Evolutionary conservation across 37 sponge, comb jelly and placozoan genomes (phyloP), one percentile per base, ranked within the genome.

Genomic region (Chondrilla cf. caribensis): DNA sequence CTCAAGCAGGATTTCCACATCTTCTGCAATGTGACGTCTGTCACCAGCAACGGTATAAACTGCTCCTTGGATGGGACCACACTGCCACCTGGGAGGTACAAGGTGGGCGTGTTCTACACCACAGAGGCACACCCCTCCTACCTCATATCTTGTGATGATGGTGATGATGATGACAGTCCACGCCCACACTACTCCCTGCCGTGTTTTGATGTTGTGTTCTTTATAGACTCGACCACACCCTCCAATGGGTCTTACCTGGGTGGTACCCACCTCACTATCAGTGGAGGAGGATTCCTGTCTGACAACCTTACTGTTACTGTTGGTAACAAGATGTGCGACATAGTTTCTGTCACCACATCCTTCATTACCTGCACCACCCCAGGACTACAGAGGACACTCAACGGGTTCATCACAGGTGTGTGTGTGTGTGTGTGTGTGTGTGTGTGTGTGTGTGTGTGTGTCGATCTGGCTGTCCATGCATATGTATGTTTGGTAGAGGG

Each of bases 251-350:
- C 95, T 6, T 79, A 82, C 0, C 78, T 59, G 21, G 99, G 99
- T 6, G 97, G 95, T 0, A 89, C 93, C 0, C 60, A 54, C n/a
- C 25, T 98, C 26, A 90, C 93, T 9, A 84, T 98, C 24, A 65
- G 64, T 66, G 99, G 99, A 14, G 54, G 51, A 38, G 95, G 97
- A 38, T 94, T 98, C 55, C 54, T 67, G 0, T 9, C 60, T 25
- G 70, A 82, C 38, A 39, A 76, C 36, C 80, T 87, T 18, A 62
- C 39, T n/a, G 90, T 92, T 26, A 82, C 58, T 7, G 62, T 98
- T 72, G 97, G 87, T 0, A 86, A 67, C 26, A 79, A 75, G 8
- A 28, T 43, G 0, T 98, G 99, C 55, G 55, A 55, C 0, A 80
- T 98, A 19, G 28, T 31, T 21, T 41, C 55, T 42, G 54, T 78